phyloP scores from a whole-genome alignment of 2,797 vertebrate genomes.

The Pterois miles region DNA sequence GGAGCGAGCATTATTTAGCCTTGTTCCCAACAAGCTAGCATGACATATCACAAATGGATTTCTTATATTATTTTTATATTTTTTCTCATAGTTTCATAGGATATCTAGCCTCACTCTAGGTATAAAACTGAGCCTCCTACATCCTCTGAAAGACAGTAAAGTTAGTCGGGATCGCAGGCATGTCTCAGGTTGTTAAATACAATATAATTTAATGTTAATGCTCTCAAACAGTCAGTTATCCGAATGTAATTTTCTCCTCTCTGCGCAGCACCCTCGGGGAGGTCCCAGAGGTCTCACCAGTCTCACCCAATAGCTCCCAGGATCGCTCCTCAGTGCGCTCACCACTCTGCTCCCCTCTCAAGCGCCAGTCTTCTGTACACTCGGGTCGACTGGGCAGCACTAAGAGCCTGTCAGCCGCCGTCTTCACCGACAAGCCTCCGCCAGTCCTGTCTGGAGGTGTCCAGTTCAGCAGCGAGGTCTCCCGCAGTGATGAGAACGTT shows the following conservation, averaged over 20 bases:
- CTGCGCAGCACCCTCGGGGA: constrained; percentile 81
- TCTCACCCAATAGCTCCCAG: constrained; percentile 88
- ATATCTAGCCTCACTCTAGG: too few species aligned
- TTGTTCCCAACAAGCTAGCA: too few species aligned
- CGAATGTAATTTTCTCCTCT: not conserved
- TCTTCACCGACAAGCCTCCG: constrained; percentile 91
- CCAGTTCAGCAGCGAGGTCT: constrained; percentile 96
- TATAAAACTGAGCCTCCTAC: too few species aligned
- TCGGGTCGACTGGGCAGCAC: constrained; percentile 94
- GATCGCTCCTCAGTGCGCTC: constrained; percentile 89
- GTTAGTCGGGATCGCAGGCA: too few species aligned
- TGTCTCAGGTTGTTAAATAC: too few species aligned
- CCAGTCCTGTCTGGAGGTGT: constrained; percentile 87
- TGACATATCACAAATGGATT: too few species aligned
- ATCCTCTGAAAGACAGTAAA: too few species aligned
- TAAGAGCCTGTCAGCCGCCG: constrained; percentile 94
- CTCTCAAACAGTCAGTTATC: too few species aligned
- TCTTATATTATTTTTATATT: too few species aligned
- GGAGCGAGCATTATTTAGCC: too few species aligned
- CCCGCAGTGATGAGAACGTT: constrained; percentile 95
- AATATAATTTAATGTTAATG: not conserved
- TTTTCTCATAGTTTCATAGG: too few species aligned
- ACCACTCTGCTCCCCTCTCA: constrained; percentile 92
- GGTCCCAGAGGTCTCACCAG: constrained; percentile 84
- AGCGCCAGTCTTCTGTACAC: constrained; percentile 92